Evolutionary conservation across 30 jellyfish, hydroid and myxozoan species (phyloP), one percentile per base, ranked within the genome.

Genomic region (Aurelia coerulea): DNA sequence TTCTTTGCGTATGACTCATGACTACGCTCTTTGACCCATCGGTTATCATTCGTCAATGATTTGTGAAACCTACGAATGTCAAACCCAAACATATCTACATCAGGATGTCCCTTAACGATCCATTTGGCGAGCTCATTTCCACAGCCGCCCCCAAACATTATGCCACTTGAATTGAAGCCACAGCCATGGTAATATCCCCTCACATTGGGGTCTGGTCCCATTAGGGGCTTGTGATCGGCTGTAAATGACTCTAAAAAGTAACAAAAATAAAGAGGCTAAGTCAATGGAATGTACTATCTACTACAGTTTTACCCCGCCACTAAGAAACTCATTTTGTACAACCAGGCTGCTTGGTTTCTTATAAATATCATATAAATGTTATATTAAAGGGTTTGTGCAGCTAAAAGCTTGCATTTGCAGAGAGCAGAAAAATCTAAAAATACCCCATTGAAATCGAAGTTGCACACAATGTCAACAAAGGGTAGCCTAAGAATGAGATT

Each of bases 1-100:
- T 95, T 95, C 79, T 95, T 95, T 0, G 99, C 99, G 65, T 95
- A 95, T 14, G 99, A 91, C 73, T 95, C 99, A 72, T 95, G 99
- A 78, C 97, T 89, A 58, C 97, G 85, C 87, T 95, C 97, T 52
- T 53, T 78, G 19, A 90, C 92, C 99, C 99, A 95, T 54, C 68
- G 81, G 49, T 76, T 70, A 72, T 87, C 80, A 42, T 46, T 41
- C 2, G 97, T 89, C 84, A 95, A 74, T 0, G 99, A 95, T 66
- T 74, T 76, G 78, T 95, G 99, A 51, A 95, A 95, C 50, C 99
- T 97, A 12, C 98, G 83, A 73, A 89, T 88, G 75, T 94, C 98
- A 71, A 62, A 94, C 14, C 96, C 93, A 65, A 90, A 94, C 97
- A 94, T 88, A 77, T 94, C 98, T 23, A 94, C 79, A 73, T 84